Conservation (phyloP, 2,113 vertebrate genomes). For the Erythrocebus patas region DNA sequence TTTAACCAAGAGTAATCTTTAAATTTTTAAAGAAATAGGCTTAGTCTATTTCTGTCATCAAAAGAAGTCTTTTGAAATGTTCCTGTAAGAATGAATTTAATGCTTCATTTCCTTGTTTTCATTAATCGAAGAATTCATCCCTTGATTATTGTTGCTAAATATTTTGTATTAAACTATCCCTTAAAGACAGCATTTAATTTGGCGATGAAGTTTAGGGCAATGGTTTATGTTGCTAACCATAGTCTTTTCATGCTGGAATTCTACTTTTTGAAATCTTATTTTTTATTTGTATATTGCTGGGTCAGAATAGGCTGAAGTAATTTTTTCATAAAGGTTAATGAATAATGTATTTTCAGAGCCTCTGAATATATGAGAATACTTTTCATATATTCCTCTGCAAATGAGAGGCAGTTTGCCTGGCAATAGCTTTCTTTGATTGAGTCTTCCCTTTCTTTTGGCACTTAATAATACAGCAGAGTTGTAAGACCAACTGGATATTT, state of each 20-base stretch:
- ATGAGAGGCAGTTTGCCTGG: neutral
- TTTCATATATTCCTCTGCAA: neutral
- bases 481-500: neutral
- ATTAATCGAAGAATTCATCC: neutral
- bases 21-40: slow-evolving; percentile 23
- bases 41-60: neutral
- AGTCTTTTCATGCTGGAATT: slow-evolving; percentile 35
- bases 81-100: neutral
- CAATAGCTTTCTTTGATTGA: neutral
- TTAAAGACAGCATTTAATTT: slow-evolving; percentile 17
- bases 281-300: neutral
- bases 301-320: neutral
- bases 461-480: neutral
- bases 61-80: slow-evolving; percentile 14
- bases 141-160: slow-evolving; percentile 19
- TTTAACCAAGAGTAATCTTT: neutral
- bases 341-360: neutral
- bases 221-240: slow-evolving; percentile 13
- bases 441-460: neutral
- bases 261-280: slow-evolving; percentile 4
- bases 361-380: neutral
- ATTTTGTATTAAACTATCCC: slow-evolving; percentile 14
- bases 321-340: neutral
- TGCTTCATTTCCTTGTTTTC: neutral
- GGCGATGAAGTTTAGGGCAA: neutral